phyloP scores from a whole-genome alignment of 1,140 invertebrate genomes.

The Mesaphorura yosii region DNA sequence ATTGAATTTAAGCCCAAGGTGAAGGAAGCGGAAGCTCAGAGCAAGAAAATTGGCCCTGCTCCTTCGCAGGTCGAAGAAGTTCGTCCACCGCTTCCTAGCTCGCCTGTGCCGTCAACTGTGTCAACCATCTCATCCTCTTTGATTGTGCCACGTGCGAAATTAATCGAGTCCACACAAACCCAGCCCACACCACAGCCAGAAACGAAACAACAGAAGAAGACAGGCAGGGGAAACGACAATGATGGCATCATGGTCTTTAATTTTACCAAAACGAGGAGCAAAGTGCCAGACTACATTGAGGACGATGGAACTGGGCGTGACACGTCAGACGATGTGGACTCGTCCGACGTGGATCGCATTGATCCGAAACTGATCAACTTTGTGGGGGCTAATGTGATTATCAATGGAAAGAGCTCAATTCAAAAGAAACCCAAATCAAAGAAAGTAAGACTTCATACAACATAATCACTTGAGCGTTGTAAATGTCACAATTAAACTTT shows the following conservation, averaged over 20 bases:
- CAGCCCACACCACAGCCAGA: too few species aligned
- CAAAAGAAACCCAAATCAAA: conserved; percentile 50
- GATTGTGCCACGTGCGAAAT: too few species aligned
- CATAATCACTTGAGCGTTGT: background rate
- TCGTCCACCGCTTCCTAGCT: too few species aligned
- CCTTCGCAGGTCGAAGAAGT: too few species aligned
- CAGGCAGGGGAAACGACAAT: conserved; percentile 34
- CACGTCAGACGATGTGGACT: conserved; percentile 50
- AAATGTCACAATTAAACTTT: background rate
- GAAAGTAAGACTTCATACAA: conserved; percentile 41
- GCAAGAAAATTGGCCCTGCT: too few species aligned
- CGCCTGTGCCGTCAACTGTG: too few species aligned
- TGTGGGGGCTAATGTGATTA: conserved; percentile 75
- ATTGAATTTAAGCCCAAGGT: too few species aligned
- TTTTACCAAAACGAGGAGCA: conserved; percentile 66
- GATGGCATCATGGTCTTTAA: conserved; percentile 69
- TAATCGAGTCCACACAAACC: too few species aligned
- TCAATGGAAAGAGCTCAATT: conserved; percentile 69
- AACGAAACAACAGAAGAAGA: too few species aligned
- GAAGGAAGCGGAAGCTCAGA: too few species aligned
- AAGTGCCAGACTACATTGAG: conserved; percentile 75
- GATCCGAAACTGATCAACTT: conserved; percentile 46
- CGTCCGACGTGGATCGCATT: conserved; percentile 37
- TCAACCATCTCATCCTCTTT: too few species aligned
- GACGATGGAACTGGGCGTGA: conserved; percentile 48